These are phyloP conservation scores for Hozukius guyotensis DNA, from an alignment of 2,797 vertebrate genomes.

Conservation along the genomic window DNA sequence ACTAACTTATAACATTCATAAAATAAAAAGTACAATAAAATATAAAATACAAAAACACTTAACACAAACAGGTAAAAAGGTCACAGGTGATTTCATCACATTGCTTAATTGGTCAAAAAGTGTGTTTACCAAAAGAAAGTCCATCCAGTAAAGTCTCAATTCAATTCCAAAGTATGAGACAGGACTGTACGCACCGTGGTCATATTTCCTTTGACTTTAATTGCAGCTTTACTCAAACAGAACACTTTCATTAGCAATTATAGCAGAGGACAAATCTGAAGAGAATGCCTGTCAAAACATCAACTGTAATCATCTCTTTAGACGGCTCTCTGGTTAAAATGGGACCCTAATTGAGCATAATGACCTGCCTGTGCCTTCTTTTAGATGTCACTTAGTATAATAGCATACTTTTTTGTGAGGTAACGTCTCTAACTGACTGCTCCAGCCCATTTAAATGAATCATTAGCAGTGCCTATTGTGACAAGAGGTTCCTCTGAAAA, in stretches of 20 bases:
- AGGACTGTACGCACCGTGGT: not conserved
- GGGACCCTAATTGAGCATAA: slow-evolving; percentile 39
- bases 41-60: not conserved
- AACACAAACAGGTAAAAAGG: not conserved
- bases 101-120: not conserved
- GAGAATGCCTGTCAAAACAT: slow-evolving; percentile 39
- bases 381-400: slow-evolving; percentile 21
- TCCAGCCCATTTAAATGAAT: slow-evolving; percentile 8
- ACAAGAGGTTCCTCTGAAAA: not conserved
- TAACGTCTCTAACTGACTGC: slow-evolving; percentile 6
- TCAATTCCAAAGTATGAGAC: not conserved
- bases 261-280: slow-evolving; percentile 9
- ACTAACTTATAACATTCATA: too few relatives aligned
- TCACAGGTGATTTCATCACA: not conserved
- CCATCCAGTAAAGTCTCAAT: not conserved
- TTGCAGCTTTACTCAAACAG: slow-evolving; percentile 13
- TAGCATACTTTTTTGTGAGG: not conserved
- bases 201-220: slow-evolving; percentile 21
- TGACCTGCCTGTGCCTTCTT: slow-evolving; percentile 11
- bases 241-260: slow-evolving; percentile 23
- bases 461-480: slow-evolving; percentile 9
- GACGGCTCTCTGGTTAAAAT: slow-evolving; percentile 19
- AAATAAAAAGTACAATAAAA: not conserved
- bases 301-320: slow-evolving; percentile 14
- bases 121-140: not conserved